Base-by-base conservation (phyloP, 2,888 invertebrate species). In the Gymnoscelis rufifasciata region DNA sequence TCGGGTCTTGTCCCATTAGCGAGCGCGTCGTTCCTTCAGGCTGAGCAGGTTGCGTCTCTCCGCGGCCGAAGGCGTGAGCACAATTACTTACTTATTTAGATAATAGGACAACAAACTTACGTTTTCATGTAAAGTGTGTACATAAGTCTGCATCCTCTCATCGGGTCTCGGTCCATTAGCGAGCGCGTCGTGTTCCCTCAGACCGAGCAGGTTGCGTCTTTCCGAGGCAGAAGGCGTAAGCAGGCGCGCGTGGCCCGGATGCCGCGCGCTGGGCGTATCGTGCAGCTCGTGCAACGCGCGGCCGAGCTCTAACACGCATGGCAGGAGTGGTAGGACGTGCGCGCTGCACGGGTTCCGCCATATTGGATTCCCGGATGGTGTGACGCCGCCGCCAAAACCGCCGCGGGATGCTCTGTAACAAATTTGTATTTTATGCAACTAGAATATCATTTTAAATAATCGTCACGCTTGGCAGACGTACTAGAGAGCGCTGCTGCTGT, bases 331-430 rank as follows among this genome's bases (percentile, higher is more conserved):
- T 55, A 95, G 90, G 56, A 97, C 91, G 75, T 96, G 95, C 12
- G 92, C 91, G 0, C 94, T 93, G 43, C 95, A 95, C 12, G 97
- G 97, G 89, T 96, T 97, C 52, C 96, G 91, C 81, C 94, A 94
- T 2, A 95, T 90, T 0, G 94, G 93, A 82, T 94, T 93, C 10
- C 95, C 95, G 39, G 92, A 89, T 58, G 93, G 90, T 0, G 93
- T 93, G 51, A 92, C 89, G 23, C 93, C 93, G 3, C 93, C 92
- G 26, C 96, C 91, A 78, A 97, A 97, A 0, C 95, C 96, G 28
- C 97, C 96, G 41, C 94, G 90, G 0, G 93, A 92, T 0, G 96
- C 96, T 10, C 93, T 79, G 63, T 35, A 3, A 26, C 26, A 26
- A n/a, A 6, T 26, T 26, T 26, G 26, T 3, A 26, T 19, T 19